These are phyloP conservation scores for Melolontha melolontha DNA, from an alignment of 2,888 invertebrate genomes.

Conservation along the genomic window DNA sequence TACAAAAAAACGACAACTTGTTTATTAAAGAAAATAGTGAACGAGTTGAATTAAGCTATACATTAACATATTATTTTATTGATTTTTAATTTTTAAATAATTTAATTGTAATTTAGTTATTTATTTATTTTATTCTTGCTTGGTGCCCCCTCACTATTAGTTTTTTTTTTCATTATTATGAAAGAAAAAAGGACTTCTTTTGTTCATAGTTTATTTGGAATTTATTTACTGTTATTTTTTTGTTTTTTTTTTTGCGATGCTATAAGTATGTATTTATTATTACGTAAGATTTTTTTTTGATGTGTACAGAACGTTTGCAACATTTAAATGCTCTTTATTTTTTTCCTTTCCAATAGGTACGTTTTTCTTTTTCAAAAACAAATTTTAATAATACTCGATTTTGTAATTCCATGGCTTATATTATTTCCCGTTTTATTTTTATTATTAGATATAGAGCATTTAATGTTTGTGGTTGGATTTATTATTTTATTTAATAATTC, in stretches of 20 bases:
- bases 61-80: constrained; percentile 26
- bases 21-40: constrained; percentile 19
- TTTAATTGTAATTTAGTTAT: constrained; percentile 43
- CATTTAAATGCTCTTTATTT: constrained; percentile 47
- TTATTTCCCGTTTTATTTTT: constrained; percentile 4
- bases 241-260: constrained; percentile 41
- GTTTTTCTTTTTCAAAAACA: constrained; percentile 27
- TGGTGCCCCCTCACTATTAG: constrained; percentile 39
- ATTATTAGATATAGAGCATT: constrained; percentile 53
- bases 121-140: constrained; percentile 46
- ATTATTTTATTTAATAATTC: constrained; percentile 53
- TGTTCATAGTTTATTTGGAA: constrained; percentile 45
- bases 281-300: constrained; percentile 46
- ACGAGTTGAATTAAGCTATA: constrained; percentile 41
- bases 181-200: constrained; percentile 40
- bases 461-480: constrained; percentile 60
- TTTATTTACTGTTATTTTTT: constrained; percentile 43
- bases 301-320: constrained; percentile 51
- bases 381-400: constrained; percentile 33
- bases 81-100: constrained; percentile 5
- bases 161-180: constrained; percentile 16
- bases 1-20: constrained; percentile 38
- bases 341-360: background rate
- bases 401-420: constrained; percentile 4
- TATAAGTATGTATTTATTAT: constrained; percentile 41